Evolutionary conservation across 35 echinoderm and acorn worm species (phyloP).

Genomic region (Lytechinus variegatus): DNA sequence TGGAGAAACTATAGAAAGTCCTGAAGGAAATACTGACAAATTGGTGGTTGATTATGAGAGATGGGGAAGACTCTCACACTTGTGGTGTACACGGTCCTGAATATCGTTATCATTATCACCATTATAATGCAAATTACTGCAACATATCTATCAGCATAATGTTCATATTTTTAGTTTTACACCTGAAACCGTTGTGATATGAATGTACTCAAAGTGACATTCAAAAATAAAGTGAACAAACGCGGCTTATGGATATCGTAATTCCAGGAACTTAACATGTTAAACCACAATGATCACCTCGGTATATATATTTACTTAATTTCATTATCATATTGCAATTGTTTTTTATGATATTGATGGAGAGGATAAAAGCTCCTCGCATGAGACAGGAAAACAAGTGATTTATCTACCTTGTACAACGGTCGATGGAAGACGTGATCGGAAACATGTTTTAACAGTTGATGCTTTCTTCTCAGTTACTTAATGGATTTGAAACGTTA

Average conservation of each 20-base stretch:
- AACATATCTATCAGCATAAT: too few species aligned
- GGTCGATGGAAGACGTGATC: neutral
- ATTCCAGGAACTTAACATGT: neutral
- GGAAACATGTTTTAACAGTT: neutral
- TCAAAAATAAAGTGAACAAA: neutral
- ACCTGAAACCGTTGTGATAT: too few species aligned
- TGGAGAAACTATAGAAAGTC: too few species aligned
- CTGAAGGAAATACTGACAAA: too few species aligned
- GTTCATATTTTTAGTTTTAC: too few species aligned
- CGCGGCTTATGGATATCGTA: neutral
- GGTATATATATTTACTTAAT: neutral
- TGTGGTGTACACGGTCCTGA: too few species aligned
- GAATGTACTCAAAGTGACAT: neutral
- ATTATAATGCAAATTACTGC: too few species aligned
- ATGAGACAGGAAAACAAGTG: neutral
- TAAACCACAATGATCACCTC: neutral
- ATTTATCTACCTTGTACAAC: neutral
- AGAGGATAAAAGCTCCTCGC: neutral
- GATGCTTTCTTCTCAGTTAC: neutral
- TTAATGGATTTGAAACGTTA: conserved; percentile 13
- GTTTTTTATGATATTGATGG: neutral
- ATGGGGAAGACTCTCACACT: too few species aligned
- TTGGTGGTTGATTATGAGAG: too few species aligned
- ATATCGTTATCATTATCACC: too few species aligned
- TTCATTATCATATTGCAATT: neutral